These are phyloP conservation scores for Euleptes europaea DNA, from an alignment of 2,113 vertebrate species.

Conservation along the genomic window DNA sequence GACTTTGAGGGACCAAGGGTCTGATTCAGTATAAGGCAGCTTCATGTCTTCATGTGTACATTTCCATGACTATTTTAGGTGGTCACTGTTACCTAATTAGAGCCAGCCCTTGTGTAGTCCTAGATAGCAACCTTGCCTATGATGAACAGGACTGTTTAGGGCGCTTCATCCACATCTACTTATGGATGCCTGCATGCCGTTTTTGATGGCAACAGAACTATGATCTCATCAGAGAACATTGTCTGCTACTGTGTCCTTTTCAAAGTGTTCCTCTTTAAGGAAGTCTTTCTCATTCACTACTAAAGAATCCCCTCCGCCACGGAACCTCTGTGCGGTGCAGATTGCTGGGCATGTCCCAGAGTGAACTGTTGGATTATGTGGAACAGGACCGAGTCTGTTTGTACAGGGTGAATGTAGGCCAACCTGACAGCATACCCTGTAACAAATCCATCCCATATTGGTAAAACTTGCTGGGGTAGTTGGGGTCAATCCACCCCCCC, in stretches of 20 bases:
- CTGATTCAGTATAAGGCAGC: too few relatives aligned
- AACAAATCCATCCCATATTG: not conserved
- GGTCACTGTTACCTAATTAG: constrained; percentile 60
- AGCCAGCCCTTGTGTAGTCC: constrained; percentile 46
- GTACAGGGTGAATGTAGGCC: too few relatives aligned
- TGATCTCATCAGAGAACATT: not conserved
- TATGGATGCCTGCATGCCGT: not conserved
- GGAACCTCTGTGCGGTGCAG: not conserved
- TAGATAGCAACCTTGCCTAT: too few relatives aligned
- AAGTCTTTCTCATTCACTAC: not conserved
- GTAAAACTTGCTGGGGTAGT: not conserved
- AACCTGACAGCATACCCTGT: not conserved
- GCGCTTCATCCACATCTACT: not conserved
- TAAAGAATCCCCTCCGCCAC: too few relatives aligned
- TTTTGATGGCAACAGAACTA: not conserved
- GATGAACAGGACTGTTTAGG: not conserved
- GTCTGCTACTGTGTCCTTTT: not conserved
- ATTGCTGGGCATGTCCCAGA: not conserved
- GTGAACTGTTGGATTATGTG: not conserved
- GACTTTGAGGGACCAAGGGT: too few relatives aligned
- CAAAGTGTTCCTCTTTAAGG: too few relatives aligned
- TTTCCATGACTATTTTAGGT: constrained; percentile 56
- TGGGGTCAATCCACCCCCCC: too few relatives aligned
- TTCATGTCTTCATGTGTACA: too few relatives aligned
- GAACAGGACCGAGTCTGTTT: not conserved